Evolutionary conservation across 2,888 invertebrate species (phyloP).

Genomic region (Eristalis pertinax): DNA sequence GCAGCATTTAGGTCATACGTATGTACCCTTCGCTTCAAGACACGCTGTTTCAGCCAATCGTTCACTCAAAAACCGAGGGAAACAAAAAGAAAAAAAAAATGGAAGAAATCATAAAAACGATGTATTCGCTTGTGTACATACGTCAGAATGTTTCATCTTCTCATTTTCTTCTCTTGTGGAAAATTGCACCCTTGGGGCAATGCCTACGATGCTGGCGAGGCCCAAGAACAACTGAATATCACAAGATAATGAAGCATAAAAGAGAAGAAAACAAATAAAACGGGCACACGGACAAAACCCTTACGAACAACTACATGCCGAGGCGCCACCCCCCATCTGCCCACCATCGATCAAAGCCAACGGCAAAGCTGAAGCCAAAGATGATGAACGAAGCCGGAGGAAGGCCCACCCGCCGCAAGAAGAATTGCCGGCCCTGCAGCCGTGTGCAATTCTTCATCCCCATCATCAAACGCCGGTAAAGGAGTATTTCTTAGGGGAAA

Average conservation of each 20-base stretch:
- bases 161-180: constrained; percentile 36
- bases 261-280: constrained; percentile 31
- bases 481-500: constrained; percentile 65
- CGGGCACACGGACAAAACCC: constrained; percentile 24
- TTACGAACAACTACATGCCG: neutral
- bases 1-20: neutral
- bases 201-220: constrained; percentile 48
- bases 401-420: constrained; percentile 4
- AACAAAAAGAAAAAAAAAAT: neutral
- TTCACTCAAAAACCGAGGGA: neutral
- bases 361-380: neutral
- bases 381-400: constrained; percentile 24
- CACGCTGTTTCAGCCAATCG: neutral
- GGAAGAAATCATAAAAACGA: neutral
- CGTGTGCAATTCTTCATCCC: neutral
- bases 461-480: constrained; percentile 13
- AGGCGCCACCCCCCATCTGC: too few species aligned
- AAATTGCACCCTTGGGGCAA: constrained; percentile 57
- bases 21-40: neutral
- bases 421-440: neutral
- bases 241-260: constrained; percentile 53
- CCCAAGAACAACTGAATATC: constrained; percentile 60
- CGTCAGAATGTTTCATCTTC: constrained; percentile 17
- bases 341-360: neutral
- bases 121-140: neutral